phyloP scores from a whole-genome alignment of 2,113 vertebrate species.

The Prolemur simus region DNA sequence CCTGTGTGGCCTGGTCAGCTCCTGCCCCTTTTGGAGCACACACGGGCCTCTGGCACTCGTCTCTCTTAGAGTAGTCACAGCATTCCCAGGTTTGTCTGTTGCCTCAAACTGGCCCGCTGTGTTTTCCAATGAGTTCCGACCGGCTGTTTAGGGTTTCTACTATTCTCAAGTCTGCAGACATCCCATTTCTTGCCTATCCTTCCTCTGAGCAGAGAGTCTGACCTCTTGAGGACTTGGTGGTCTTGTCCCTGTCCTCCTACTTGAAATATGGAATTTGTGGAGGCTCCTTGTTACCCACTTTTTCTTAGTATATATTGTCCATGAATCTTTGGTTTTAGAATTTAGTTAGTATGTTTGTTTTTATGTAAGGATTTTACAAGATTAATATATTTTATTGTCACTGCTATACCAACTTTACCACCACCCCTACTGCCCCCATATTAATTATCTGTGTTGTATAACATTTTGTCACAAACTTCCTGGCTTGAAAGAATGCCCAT shows the following conservation, averaged over 20 bases:
- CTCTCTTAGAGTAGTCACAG: fast-evolving
- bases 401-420: background rate
- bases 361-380: background rate
- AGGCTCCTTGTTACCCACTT: background rate
- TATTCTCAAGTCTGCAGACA: background rate
- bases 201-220: background rate
- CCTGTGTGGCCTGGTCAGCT: fast-evolving
- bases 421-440: background rate
- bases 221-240: background rate
- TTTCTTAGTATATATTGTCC: background rate
- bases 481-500: background rate
- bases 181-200: background rate
- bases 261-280: background rate
- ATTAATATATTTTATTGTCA: background rate
- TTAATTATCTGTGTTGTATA: background rate
- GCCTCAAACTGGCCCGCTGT: background rate
- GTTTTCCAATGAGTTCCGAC: background rate
- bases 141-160: background rate
- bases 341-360: background rate
- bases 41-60: background rate
- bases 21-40: background rate
- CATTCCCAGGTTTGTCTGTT: background rate
- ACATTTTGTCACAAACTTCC: background rate
- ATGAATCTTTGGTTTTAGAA: background rate
- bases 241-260: background rate